Evolutionary conservation across 2,797 vertebrate genomes (phyloP), one percentile per base, ranked within the genome.

Genomic region (Hydrolagus colliei): DNA sequence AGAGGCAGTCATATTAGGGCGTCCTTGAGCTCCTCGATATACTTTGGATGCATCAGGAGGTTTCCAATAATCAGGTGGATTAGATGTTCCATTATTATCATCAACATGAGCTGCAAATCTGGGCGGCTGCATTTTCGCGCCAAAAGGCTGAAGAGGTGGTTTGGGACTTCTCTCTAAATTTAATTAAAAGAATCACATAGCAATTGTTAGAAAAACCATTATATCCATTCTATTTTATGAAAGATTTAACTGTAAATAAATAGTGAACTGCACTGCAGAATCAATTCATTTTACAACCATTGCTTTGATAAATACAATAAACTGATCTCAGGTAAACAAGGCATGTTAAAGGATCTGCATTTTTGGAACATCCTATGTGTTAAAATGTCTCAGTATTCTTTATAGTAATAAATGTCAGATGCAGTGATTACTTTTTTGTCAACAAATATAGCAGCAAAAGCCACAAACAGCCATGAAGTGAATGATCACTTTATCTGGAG

Each of bases 111-210:
- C 22, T 0, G 93, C 90, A 16, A 93, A 87, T 88, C 92, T 94
- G 89, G 96, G 94, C n/a, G 92, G 91, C 0, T 93, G 94, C 6
- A 92, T 90, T 72, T 94, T 95, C 67, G 89, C 89, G 62, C 93
- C 95, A 68, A 91, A 89, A 1, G 89, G 89, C 16, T 93, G 96
- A 32, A 27, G n/a, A 82, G 92, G 91, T 0, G 92, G 91, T 11
- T 92, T 93, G 2, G 89, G 91, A 71, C 93, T 35, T 84, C 79
- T 20, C 9, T 84, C 95, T 95, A 86, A 63, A 87, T 87, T 32
- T 13, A 86, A 41, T 76, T 82, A 41, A 87, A 13, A 1, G 72
- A 13, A 72, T 32, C 27, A 61, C 18, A 52, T 52, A 52, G 18
- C 3, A 13, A 71, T 67, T 2, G 32, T 84, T 82, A 41, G 11